Conservation (phyloP, 2,113 vertebrate species). For the Bos indicus region DNA sequence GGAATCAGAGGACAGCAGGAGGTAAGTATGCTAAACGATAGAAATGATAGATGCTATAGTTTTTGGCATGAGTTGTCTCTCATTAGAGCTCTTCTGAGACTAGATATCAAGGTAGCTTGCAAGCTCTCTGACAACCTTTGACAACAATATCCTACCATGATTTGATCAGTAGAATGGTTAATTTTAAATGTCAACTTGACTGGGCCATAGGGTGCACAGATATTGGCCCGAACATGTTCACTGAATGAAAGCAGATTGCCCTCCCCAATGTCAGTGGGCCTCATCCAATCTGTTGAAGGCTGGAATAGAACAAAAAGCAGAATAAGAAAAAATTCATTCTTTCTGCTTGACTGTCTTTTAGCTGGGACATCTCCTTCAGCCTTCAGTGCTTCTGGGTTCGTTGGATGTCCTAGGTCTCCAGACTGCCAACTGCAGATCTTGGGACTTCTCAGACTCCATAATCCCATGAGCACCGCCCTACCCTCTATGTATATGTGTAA, state of each 20-base stretch:
- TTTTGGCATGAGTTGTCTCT: not conserved
- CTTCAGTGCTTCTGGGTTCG: not conserved
- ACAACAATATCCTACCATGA: not conserved
- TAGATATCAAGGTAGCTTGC: not conserved
- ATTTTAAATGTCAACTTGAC: not conserved
- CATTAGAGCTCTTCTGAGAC: not conserved
- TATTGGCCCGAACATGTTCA: not conserved
- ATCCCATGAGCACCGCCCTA: not conserved
- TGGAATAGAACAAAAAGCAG: not conserved
- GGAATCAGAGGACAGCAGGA: not conserved
- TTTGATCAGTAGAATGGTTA: not conserved
- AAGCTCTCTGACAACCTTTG: not conserved
- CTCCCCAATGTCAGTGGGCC: not conserved
- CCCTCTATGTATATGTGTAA: not conserved
- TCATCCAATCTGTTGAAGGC: not conserved
- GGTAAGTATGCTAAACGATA: not conserved
- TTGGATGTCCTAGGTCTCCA: not conserved
- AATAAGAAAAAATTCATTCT: not conserved
- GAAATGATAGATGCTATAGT: not conserved
- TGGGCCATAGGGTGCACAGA: not conserved
- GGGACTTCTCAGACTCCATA: not conserved
- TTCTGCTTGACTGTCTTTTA: not conserved
- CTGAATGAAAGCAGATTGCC: not conserved
- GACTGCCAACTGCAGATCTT: not conserved
- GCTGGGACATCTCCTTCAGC: not conserved